These are phyloP conservation scores for Odontamblyopus rebecca DNA, from an alignment of 2,797 vertebrate genomes.

Conservation along the genomic window DNA sequence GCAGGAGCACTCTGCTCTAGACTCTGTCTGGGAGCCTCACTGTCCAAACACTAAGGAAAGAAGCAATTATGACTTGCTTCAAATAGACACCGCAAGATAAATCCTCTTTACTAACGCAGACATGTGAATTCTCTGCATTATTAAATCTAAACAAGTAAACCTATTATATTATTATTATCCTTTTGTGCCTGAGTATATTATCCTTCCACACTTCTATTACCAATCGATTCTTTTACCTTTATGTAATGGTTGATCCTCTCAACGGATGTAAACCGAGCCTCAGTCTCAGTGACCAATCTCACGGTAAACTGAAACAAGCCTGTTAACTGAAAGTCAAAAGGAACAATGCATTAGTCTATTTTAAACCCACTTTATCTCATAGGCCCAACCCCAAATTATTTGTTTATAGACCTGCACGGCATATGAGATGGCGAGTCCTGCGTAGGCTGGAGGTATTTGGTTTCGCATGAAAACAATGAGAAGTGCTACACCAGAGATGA, in stretches of 20 bases:
- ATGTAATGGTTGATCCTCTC: constrained; percentile 86
- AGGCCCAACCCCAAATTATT: not conserved
- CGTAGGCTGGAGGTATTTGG: constrained; percentile 80
- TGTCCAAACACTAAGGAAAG: constrained; percentile 76
- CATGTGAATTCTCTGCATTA: not conserved
- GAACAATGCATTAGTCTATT: constrained; percentile 7
- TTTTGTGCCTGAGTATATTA: not conserved
- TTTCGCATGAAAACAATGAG: constrained; percentile 83
- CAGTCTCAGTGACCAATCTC: constrained; percentile 79
- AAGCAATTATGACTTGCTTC: constrained; percentile 16
- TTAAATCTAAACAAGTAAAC: not conserved
- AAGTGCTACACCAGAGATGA: constrained; percentile 78
- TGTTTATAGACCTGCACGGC: constrained; percentile 78
- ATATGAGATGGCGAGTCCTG: constrained; percentile 84
- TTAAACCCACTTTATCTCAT: not conserved
- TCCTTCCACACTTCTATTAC: not conserved
- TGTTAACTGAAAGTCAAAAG: constrained; percentile 65
- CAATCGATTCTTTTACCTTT: constrained; percentile 71
- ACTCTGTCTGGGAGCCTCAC: constrained; percentile 69
- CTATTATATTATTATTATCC: too few relatives aligned
- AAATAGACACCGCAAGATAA: too few relatives aligned
- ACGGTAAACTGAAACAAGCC: constrained; percentile 82
- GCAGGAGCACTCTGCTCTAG: constrained; percentile 51
- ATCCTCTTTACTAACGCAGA: not conserved
- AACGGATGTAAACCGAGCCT: constrained; percentile 83